phyloP scores from a whole-genome alignment of 2,797 vertebrate species.

The Pseudocheirus occidentalis region DNA sequence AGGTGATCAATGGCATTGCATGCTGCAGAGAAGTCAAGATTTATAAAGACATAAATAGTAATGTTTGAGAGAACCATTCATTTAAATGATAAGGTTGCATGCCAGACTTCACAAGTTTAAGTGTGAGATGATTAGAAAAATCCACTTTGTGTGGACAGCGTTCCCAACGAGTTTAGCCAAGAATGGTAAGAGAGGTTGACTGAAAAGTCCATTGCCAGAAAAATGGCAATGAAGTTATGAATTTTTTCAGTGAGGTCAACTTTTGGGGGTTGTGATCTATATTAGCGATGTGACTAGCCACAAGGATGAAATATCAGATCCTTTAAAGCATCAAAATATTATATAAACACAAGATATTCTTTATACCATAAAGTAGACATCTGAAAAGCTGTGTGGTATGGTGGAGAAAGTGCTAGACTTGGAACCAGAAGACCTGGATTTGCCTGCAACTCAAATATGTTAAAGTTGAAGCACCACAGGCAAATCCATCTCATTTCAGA shows the following conservation, averaged over 20 bases:
- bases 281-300: background rate
- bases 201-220: background rate
- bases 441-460: background rate
- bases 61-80: background rate
- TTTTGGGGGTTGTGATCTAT: background rate
- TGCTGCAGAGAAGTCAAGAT: background rate
- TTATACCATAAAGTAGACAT: background rate
- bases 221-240: background rate
- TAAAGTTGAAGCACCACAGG: background rate
- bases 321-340: background rate
- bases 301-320: background rate
- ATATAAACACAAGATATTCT: background rate
- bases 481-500: background rate
- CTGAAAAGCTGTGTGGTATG: background rate
- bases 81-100: background rate
- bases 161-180: background rate
- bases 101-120: background rate
- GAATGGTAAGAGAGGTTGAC: background rate
- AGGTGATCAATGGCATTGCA: background rate
- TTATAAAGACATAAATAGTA: background rate
- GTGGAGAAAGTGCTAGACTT: background rate
- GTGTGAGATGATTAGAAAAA: background rate
- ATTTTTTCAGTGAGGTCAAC: background rate
- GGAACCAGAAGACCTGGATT: background rate
- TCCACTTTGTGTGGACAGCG: background rate